Percentiles rank a stretch among this genome's conserved stretches.
Evolutionary conservation across 1,140 invertebrate genomes (phyloP).

Genomic region (Hypsibius dujardini): DNA sequence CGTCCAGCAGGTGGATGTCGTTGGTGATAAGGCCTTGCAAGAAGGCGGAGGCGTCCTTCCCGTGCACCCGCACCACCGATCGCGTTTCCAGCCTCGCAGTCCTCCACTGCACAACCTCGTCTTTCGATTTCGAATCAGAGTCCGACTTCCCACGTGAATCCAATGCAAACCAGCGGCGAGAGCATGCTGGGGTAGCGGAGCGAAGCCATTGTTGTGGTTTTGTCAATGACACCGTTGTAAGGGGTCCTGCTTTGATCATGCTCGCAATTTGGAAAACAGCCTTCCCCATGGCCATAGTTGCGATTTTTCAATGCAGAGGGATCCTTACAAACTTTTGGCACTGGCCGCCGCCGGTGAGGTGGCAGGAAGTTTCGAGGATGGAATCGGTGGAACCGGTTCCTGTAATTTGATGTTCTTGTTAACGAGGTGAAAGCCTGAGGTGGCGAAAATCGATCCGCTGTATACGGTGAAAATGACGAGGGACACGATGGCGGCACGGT

Average conservation of each 20-base stretch:
- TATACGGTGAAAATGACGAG: constrained; percentile 1
- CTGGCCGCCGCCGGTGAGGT: too few species aligned
- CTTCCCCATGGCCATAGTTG: too few species aligned
- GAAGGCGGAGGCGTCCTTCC: constrained; percentile 18
- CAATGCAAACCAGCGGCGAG: neutral
- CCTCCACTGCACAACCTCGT: constrained; percentile 45
- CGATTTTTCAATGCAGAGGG: too few species aligned
- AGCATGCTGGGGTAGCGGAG: neutral
- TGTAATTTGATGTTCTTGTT: neutral
- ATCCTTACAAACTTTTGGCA: too few species aligned
- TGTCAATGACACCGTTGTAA: too few species aligned
- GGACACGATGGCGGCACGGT: neutral
- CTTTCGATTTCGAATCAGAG: constrained; percentile 28
- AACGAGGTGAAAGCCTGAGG: neutral
- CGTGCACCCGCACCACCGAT: neutral
- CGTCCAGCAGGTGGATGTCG: constrained; percentile 54
- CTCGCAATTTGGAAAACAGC: too few species aligned
- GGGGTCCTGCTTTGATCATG: too few species aligned
- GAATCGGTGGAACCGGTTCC: too few species aligned
- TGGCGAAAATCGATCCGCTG: neutral
- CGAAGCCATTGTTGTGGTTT: too few species aligned
- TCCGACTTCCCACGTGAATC: neutral
- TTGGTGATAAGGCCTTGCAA: constrained; percentile 73
- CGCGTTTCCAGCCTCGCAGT: constrained; percentile 25
- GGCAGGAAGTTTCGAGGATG: too few species aligned